Conservation (phyloP, 2,797 vertebrate species). For the Aphelocoma californica region DNA sequence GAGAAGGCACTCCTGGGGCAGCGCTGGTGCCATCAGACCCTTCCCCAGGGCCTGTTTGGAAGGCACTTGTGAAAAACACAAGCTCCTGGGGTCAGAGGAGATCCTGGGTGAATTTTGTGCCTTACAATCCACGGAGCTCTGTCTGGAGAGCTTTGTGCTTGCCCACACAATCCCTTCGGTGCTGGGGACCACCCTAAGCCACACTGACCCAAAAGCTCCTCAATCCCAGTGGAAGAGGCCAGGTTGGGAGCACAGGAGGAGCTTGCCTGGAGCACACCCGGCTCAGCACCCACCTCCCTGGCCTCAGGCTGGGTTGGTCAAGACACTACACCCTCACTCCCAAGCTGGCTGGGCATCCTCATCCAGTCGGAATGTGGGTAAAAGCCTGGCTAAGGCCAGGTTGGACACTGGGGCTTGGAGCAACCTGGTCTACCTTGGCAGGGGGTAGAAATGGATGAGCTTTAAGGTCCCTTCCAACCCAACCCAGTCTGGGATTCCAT, state of each 20-base stretch:
- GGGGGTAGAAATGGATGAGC: not conserved
- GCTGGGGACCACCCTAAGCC: rapidly evolving
- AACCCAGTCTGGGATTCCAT: not conserved
- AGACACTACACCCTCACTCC: rapidly evolving
- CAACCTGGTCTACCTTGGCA: not conserved
- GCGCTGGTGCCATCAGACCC: rapidly evolving
- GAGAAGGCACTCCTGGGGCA: not conserved
- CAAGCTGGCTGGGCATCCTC: rapidly evolving
- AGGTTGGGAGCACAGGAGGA: not conserved
- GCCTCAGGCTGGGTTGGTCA: not conserved
- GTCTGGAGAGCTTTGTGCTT: not conserved
- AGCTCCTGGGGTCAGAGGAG: too few species aligned
- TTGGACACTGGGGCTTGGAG: not conserved
- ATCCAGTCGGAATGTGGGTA: rapidly evolving
- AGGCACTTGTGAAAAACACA: rapidly evolving
- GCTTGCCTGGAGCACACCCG: not conserved
- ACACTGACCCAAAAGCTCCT: rapidly evolving
- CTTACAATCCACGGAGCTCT: rapidly evolving
- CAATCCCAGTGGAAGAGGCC: rapidly evolving
- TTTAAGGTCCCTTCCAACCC: not conserved
- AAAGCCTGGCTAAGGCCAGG: too few species aligned
- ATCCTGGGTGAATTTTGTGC: not conserved
- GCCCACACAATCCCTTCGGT: rapidly evolving
- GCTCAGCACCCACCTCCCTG: not conserved
- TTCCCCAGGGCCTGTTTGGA: rapidly evolving